Evolutionary conservation across 2,888 invertebrate species (phyloP).

Genomic region (Ecdyonurus torrentis): DNA sequence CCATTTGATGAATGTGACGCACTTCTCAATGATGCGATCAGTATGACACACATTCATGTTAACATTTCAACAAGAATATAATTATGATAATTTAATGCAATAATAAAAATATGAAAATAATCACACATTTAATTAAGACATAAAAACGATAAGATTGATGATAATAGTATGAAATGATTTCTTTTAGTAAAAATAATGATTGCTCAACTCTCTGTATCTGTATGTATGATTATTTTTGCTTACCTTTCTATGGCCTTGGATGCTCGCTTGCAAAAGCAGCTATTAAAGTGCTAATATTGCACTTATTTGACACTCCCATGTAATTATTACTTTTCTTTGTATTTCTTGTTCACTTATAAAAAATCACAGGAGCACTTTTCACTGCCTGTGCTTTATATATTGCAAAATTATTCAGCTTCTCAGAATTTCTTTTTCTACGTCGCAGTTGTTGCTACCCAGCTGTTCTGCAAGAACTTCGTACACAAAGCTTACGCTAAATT

Average conservation of each 20-base stretch:
- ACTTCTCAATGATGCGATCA: not conserved
- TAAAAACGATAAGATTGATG: not conserved
- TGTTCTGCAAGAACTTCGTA: not conserved
- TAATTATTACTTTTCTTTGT: not conserved
- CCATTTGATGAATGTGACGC: not conserved
- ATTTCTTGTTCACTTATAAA: not conserved
- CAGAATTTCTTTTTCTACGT: not conserved
- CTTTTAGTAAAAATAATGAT: not conserved
- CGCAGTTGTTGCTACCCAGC: constrained; percentile 3
- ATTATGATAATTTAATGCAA: not conserved
- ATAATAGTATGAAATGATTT: no score
- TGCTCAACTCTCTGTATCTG: not conserved
- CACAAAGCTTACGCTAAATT: not conserved
- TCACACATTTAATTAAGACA: not conserved
- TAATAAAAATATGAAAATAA: not conserved
- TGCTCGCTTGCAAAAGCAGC: not conserved
- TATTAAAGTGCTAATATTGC: not conserved
- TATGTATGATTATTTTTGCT: no score
- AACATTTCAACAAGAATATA: not conserved
- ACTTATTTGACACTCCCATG: not conserved
- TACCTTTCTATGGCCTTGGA: not conserved
- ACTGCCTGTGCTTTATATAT: not conserved
- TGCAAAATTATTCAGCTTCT: not conserved
- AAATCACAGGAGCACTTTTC: not conserved
- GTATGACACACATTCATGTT: not conserved